Percentiles rank a stretch among this genome's conserved stretches.
phyloP scores from a whole-genome alignment of 1,140 invertebrate genomes.

The Drosophila lacteicornis region DNA sequence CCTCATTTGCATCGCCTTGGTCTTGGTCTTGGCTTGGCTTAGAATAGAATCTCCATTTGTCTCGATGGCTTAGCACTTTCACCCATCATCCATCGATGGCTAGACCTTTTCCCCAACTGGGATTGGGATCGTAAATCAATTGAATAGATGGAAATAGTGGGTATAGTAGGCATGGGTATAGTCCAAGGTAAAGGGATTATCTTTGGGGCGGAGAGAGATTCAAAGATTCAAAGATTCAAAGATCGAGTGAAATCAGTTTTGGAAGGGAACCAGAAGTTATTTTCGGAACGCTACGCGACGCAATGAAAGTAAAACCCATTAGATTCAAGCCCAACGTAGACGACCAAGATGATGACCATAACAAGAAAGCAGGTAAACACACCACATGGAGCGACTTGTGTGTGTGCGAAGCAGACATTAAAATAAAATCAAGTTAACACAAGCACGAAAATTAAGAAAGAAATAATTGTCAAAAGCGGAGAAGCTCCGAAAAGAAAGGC shows the following conservation, averaged over 20 bases:
- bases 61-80: slow-evolving; percentile 69
- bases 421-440: slow-evolving; percentile 78
- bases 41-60: slow-evolving; percentile 33
- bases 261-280: slow-evolving; percentile 34
- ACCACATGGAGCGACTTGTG: neutral
- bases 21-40: no score
- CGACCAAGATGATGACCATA: slow-evolving; percentile 57
- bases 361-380: slow-evolving; percentile 62
- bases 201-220: neutral
- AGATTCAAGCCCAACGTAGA: slow-evolving; percentile 52
- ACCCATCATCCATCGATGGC: slow-evolving; percentile 34
- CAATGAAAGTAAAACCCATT: slow-evolving; percentile 82
- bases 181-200: slow-evolving; percentile 17
- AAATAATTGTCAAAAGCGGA: slow-evolving; percentile 47
- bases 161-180: neutral
- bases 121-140: slow-evolving; percentile 32
- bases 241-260: slow-evolving; percentile 59
- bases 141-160: neutral
- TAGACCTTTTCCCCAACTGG: slow-evolving; percentile 3
- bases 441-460: slow-evolving; percentile 45
- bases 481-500: slow-evolving; percentile 38
- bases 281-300: slow-evolving; percentile 21
- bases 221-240: neutral
- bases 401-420: slow-evolving; percentile 48
- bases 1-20: slow-evolving; percentile 45